These are phyloP conservation scores for Scaptomyza cyrtandrae DNA, from an alignment of 2,888 invertebrate genomes.

Conservation along the genomic window DNA sequence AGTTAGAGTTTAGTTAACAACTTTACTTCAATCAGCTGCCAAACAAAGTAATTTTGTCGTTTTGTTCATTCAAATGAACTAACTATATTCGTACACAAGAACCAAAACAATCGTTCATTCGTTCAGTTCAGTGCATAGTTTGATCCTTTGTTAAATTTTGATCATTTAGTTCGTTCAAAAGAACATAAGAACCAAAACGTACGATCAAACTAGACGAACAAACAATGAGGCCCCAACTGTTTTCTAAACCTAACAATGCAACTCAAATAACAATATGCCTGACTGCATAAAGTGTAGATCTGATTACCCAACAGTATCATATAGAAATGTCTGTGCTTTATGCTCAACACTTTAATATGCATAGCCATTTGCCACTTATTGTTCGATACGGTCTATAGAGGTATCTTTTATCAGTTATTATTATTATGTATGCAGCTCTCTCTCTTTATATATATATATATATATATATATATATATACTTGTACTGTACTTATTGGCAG, in stretches of 20 bases:
- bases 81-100: background rate
- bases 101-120: background rate
- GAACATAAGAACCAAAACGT: background rate
- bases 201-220: background rate
- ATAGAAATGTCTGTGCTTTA: conserved; percentile 1
- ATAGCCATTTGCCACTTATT: conserved; percentile 28
- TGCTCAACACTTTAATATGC: conserved; percentile 45
- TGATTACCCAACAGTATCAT: conserved; percentile 11
- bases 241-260: background rate
- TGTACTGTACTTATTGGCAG: conserved; percentile 31
- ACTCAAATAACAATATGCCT: background rate
- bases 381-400: conserved; percentile 36
- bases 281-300: conserved; percentile 5
- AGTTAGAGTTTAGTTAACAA: no score
- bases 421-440: conserved; percentile 51
- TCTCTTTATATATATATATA: background rate
- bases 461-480: background rate
- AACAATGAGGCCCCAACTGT: background rate
- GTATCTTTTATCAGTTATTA: conserved; percentile 25
- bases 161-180: background rate
- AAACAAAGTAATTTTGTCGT: no score
- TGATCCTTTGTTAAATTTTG: background rate
- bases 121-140: background rate
- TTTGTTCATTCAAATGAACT: no score
- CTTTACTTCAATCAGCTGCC: no score